phyloP scores from a whole-genome alignment of 2,888 invertebrate species.

The Mythimna impura region DNA sequence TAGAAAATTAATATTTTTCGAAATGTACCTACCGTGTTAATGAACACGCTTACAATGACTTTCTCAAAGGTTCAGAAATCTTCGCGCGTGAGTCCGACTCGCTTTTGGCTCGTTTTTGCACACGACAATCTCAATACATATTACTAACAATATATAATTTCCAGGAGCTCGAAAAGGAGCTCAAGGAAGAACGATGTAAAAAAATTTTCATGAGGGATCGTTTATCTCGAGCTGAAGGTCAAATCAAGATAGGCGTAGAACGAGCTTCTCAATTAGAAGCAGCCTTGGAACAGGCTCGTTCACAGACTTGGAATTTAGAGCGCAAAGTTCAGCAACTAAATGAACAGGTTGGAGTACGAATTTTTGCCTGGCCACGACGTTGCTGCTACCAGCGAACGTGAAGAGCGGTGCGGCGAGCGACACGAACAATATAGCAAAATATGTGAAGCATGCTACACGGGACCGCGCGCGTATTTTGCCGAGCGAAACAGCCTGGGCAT shows the following conservation, averaged over 20 bases:
- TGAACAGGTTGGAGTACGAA: slow-evolving; percentile 74
- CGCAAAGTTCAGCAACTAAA: slow-evolving; percentile 77
- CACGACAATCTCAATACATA: neutral
- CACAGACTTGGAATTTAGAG: slow-evolving; percentile 74
- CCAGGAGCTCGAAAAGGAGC: slow-evolving; percentile 82
- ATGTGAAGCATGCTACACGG: neutral
- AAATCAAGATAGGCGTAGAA: slow-evolving; percentile 76
- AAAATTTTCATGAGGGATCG: slow-evolving; percentile 73
- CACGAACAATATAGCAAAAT: neutral
- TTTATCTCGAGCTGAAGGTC: slow-evolving; percentile 75
- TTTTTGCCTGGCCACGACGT: neutral
- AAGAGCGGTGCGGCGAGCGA: neutral
- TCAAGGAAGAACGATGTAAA: slow-evolving; percentile 81
- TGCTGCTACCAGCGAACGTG: neutral
- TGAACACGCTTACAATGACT: no score
- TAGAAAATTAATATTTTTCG: no score
- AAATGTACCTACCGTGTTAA: no score
- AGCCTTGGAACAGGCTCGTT: slow-evolving; percentile 75
- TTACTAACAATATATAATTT: slow-evolving; percentile 1
- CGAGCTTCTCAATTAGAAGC: slow-evolving; percentile 76
- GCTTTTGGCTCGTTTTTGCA: neutral
- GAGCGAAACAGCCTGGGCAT: neutral
- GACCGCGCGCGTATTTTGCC: neutral
- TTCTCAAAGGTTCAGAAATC: neutral
- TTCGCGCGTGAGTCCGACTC: neutral